Evolutionary conservation across 2,888 invertebrate genomes (phyloP), one percentile per base, ranked within the genome.

Genomic region (Bursaphelenchus okinawaensis): DNA sequence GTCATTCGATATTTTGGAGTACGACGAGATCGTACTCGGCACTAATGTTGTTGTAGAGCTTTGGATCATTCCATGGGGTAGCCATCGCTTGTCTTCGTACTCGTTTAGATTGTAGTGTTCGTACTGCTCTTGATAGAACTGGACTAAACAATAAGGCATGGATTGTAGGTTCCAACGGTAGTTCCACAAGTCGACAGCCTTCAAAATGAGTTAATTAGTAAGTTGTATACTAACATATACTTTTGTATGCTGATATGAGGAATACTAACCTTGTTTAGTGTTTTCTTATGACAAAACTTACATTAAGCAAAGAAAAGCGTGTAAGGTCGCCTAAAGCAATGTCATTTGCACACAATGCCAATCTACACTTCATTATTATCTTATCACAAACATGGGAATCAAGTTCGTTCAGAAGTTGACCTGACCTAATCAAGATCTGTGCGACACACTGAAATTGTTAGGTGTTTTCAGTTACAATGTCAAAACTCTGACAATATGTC

Each of bases 381-480:
- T 23, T 20, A 12, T 76, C 75, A 22, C 60, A 56, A 26, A 73
- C 75, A 20, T 51, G 50, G 9, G 60, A 51, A 51, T 66, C 65
- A 23, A 75, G 55, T 23, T 75, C 63, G 28, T 40, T 51, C n/a
- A 72, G 29, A 23, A 57, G n/a, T 20, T 74, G 62, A 19, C 72
- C 72, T 26, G 57, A 72, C 26, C 52, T 55, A 7, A 75, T 59
- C 19, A 72, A 12, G 16, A 72, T 28, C 40, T 74, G 75, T n/a
- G 60, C 70, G 8, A 74, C 55, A 55, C 71, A 74, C 69, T 70
- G 29, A 52, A 69, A 66, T 23, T 8, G 23, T 16, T 27, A 23
- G 16, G 16, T 54, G 12, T 40, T 12, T 1, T 12, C 12, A 16
- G 40, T 40, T 40, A 40, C n/a, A n/a, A n/a, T n/a, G n/a, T n/a